These are phyloP conservation scores for Andrena marginata DNA, from an alignment of 2,888 invertebrate species.

Conservation along the genomic window DNA sequence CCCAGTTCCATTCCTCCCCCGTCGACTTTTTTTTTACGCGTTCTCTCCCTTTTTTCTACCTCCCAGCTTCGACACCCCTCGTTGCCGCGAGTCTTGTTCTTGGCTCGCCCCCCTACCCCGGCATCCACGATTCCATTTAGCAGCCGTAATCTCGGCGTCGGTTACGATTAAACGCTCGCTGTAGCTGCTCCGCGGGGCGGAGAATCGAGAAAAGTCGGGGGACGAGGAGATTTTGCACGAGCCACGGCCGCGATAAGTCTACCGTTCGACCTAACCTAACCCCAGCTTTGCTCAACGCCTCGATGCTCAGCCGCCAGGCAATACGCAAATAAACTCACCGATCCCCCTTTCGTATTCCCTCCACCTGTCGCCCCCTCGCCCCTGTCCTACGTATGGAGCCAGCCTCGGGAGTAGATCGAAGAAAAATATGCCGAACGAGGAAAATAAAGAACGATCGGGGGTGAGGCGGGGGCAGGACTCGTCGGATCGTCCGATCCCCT, in stretches of 20 bases:
- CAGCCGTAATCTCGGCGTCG: not conserved
- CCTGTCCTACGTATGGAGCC: not conserved
- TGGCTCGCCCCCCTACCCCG: not conserved
- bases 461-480: conserved; percentile 5
- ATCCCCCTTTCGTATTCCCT: conserved; percentile 52
- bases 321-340: conserved; percentile 82
- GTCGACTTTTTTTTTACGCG: conserved; percentile 42
- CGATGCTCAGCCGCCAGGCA: conserved; percentile 83
- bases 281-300: conserved; percentile 73
- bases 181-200: not conserved
- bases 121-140: not conserved
- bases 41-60: not conserved
- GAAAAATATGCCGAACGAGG: conserved; percentile 78
- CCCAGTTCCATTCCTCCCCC: conserved; percentile 64
- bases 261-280: conserved; percentile 71
- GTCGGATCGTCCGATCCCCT: not conserved
- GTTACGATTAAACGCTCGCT: conserved; percentile 1
- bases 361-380: conserved; percentile 45
- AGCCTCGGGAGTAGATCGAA: conserved; percentile 74
- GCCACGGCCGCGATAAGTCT: conserved; percentile 71
- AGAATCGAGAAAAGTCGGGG: not conserved
- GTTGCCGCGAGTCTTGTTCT: conserved; percentile 3
- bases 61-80: not conserved
- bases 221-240: conserved; percentile 44
- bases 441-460: conserved; percentile 53